These are phyloP conservation scores for Watsonalla binaria DNA, from an alignment of 2,888 invertebrate species.

Conservation along the genomic window DNA sequence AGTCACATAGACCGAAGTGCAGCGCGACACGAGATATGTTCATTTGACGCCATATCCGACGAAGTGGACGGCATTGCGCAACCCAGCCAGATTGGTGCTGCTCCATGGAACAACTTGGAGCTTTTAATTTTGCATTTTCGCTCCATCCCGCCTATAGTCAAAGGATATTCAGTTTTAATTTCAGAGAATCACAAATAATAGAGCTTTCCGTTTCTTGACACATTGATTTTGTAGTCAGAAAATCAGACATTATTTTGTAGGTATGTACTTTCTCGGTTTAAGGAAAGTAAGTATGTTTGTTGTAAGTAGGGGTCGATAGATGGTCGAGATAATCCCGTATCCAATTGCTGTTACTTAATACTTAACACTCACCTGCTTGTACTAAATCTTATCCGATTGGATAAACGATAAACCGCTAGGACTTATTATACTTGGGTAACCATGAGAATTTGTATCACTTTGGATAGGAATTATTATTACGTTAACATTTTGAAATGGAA, in stretches of 20 bases:
- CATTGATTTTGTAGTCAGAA: too few relatives aligned
- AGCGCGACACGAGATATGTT: not conserved
- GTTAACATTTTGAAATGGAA: too few relatives aligned
- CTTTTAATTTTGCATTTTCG: not conserved
- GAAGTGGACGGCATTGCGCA: constrained; percentile 22
- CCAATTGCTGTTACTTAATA: not conserved
- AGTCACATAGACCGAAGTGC: constrained; percentile 16
- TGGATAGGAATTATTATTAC: too few relatives aligned
- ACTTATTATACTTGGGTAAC: too few relatives aligned
- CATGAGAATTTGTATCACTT: not conserved
- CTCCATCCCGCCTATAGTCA: not conserved
- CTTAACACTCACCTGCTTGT: not conserved
- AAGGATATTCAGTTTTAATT: not conserved
- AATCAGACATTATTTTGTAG: too few relatives aligned
- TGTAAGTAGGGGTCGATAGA: not conserved
- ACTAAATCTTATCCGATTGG: not conserved
- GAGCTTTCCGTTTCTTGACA: too few relatives aligned
- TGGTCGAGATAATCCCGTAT: not conserved
- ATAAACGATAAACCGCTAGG: not conserved
- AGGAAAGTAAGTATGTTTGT: too few relatives aligned
- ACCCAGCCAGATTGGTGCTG: constrained; percentile 12
- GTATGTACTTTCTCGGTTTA: too few relatives aligned
- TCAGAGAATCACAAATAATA: too few relatives aligned
- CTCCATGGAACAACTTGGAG: not conserved
- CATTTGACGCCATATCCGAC: constrained; percentile 29